Evolutionary conservation across 1,140 invertebrate species (phyloP), one percentile per base, ranked within the genome.

Genomic region (Nephotettix cincticeps): DNA sequence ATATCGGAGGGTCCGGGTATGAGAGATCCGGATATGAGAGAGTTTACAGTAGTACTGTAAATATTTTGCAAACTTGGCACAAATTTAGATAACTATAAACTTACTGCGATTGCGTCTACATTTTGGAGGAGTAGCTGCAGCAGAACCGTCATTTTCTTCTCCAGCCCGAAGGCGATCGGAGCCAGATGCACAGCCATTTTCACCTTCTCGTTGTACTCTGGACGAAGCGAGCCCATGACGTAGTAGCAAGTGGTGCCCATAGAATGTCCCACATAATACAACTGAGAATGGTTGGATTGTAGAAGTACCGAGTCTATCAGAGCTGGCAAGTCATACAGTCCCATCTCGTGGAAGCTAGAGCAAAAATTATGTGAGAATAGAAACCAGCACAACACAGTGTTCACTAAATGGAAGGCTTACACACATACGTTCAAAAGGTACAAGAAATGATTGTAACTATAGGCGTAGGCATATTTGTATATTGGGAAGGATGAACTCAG

Each of bases 301-400:
- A 81, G 78, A 0, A 93, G 78, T 30, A 90, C 84, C 75, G 88
- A 89, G 76, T 92, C 87, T 51, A 95, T 87, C 80, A 90, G 89
- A 0, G 91, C 86, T 1, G 93, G 91, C 30, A 94, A 74, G 80
- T 95, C 93, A 71, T 87, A 88, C 36, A 85, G 79, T 56, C 89
- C 91, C 82, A 93, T 92, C 81, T 95, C 91, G 76, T 94, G 89
- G 83, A 86, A 93, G 54, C 89, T 90, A 75, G 1, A 45, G 25
- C 9, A 9, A 61, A 11, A 2, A 6, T 2, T 9, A 9, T 51
- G 3, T n/a, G 6, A 51, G 3, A 51, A 51, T 11, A 4, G 3
- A 51, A 51, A n/a, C 36, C 19, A 19, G 47, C 6, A 11, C 4
- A 11, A 11, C 6, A 11, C 6, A 51, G 3, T 51, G 6, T 40